Base-by-base conservation (phyloP, 2,888 invertebrate species). In the Drosophila neonasuta region DNA sequence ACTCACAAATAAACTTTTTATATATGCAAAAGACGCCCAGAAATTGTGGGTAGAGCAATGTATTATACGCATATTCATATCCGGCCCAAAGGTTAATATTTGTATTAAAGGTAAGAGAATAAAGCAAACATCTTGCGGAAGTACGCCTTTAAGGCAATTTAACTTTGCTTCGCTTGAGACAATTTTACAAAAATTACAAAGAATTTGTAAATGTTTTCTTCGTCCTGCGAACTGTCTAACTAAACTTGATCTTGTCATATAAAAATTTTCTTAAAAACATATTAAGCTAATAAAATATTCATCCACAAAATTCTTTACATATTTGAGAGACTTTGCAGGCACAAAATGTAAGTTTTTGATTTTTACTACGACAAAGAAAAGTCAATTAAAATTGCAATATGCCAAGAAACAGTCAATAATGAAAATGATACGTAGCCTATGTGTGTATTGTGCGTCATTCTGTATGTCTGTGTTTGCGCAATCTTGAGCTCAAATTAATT, bases 401-500 rank as follows among this genome's bases (percentile, higher is more conserved):
- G 20, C 44, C 20, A 44, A 24, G 51, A 13, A 8, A 34, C 24
- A 51, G 24, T 32, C 41, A 64, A 63, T 59, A 56, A 46, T 24
- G 39, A 48, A 48, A 54, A 45, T 46, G 36, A 54, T 46, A 39
- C 29, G 24, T 10, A 10, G 11, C 42, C 24, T 17, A n/a, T n/a
- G 13, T 17, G 29, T 51, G 45, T 42, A 54, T 39, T 64, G 29
- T 24, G 10, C 39, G 24, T 51, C 3, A 34, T n/a, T 44, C 11
- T 41, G 15, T 49, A 17, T 20, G 30, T 41, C 24, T 49, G 60
- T 60, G 44, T 61, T 58, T 74, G 44, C 20, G 13, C 48, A 70
- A 72, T 60, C 45, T 68, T 61, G 44, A 64, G 73, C 44, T 55
- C 54, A 73, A 73, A 74, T 74, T 64, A 77, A 73, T 77, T 73